Conservation (phyloP, 2,113 vertebrate genomes). For the Bolborhynchus lineola region DNA sequence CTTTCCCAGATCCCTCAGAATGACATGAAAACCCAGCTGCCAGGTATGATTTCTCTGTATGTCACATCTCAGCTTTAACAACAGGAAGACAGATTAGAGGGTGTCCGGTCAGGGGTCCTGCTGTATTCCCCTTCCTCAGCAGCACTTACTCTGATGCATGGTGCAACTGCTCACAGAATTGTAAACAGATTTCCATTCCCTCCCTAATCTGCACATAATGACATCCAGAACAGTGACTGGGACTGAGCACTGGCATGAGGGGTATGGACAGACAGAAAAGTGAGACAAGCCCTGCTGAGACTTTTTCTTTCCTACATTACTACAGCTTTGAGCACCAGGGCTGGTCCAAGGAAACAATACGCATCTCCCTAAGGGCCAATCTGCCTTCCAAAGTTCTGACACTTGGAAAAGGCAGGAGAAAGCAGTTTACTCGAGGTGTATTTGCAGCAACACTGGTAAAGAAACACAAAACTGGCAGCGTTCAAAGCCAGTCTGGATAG, state of each 20-base stretch:
- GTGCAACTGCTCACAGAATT: background rate
- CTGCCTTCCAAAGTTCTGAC: background rate
- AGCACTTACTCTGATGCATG: background rate
- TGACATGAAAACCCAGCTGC: background rate
- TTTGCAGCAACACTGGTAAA: background rate
- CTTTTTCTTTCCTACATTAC: background rate
- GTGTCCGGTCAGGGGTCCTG: background rate
- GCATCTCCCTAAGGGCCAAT: background rate
- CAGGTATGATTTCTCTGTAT: background rate
- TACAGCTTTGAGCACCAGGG: background rate
- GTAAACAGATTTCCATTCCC: background rate
- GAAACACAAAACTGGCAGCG: background rate
- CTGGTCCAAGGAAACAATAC: background rate
- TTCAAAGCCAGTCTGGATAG: background rate
- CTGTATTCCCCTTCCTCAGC: background rate
- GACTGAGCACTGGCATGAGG: background rate
- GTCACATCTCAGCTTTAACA: background rate
- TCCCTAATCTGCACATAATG: background rate
- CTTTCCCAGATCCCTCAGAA: background rate
- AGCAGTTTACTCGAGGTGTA: background rate
- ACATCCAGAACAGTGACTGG: background rate
- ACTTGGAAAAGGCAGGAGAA: background rate
- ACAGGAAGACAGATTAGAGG: background rate
- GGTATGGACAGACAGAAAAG: background rate
- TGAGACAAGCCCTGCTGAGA: background rate